Base-by-base conservation (phyloP, 2,113 vertebrate genomes). In the Cyanistes caeruleus region DNA sequence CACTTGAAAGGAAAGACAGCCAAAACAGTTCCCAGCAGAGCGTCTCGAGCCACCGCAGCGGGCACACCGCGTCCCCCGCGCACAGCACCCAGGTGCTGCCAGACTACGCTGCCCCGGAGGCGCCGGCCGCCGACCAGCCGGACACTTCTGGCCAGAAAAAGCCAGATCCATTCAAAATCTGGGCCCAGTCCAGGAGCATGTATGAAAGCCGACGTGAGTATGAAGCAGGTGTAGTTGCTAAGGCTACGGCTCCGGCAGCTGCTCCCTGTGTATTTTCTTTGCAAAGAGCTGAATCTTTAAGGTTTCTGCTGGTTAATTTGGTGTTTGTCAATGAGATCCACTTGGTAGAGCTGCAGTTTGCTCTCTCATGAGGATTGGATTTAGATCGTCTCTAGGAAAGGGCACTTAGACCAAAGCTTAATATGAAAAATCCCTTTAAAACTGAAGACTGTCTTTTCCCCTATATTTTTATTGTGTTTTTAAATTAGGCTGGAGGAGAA, bases 141-240 rank as follows among this genome's bases (percentile, higher is more conserved):
- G 99, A 99, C 98, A 96, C 95, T 84, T 97, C 99, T 96, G 98
- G 98, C 96, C 99, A 99, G 98, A 99, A 99, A 93, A 99, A 99
- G 98, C 99, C 99, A 43, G 99, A 99, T 97, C 99, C 99, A 10
- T 99, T 99, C 98, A 99, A 99, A 98, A 99, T 99, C 98, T 99
- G 99, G 99, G 99, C 99, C 97, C 99, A 99, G 98, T 99, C 99
- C 97, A 99, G 99, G 99, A 99, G 99, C 99, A 99, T 99, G 99
- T 99, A 99, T 99, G 99, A 99, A 99, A 99, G 99, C 99, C 99
- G 99, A 99, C 99, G 99, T 99, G 98, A 99, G 99, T 99, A 99
- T 97, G 87, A 30, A 68, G 75, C 85, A 77, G 89, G 95, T 96
- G 96, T 84, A 82, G 68, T 92, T 90, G 62, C 95, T 93, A 74